Conservation (phyloP, 1,140 invertebrate species). For the Hyposmocoma kahamanoa region DNA sequence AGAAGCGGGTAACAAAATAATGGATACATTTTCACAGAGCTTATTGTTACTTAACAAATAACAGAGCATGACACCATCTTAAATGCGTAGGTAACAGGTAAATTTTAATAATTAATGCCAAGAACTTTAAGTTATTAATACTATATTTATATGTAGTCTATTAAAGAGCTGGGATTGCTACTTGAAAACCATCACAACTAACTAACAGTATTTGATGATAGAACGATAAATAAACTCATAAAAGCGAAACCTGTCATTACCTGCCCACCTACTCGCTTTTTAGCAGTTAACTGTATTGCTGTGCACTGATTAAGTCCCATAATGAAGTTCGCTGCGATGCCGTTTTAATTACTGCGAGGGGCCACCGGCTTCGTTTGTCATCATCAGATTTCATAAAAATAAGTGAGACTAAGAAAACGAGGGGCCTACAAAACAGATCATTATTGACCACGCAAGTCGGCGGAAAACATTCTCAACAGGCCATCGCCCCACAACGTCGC, state of each 20-base stretch:
- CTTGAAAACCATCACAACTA: no score
- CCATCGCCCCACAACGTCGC: constrained; percentile 54
- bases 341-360: constrained; percentile 49
- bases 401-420: not conserved
- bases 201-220: constrained; percentile 5
- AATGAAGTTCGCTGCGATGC: constrained; percentile 54
- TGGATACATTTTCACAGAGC: no score
- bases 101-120: no score
- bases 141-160: no score
- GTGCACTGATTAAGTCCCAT: constrained; percentile 57
- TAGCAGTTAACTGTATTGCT: constrained; percentile 44
- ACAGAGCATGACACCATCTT: no score
- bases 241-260: constrained; percentile 34
- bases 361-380: constrained; percentile 18
- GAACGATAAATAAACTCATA: constrained; percentile 14
- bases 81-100: no score
- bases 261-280: constrained; percentile 20
- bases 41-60: no score
- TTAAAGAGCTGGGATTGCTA: no score
- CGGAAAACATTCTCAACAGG: constrained; percentile 66
- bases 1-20: no score
- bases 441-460: constrained; percentile 67
- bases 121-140: no score
- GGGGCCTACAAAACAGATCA: constrained; percentile 53
- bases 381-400: constrained; percentile 1